Base-by-base conservation (phyloP, 2,797 vertebrate species). In the Mergus octosetaceus region DNA sequence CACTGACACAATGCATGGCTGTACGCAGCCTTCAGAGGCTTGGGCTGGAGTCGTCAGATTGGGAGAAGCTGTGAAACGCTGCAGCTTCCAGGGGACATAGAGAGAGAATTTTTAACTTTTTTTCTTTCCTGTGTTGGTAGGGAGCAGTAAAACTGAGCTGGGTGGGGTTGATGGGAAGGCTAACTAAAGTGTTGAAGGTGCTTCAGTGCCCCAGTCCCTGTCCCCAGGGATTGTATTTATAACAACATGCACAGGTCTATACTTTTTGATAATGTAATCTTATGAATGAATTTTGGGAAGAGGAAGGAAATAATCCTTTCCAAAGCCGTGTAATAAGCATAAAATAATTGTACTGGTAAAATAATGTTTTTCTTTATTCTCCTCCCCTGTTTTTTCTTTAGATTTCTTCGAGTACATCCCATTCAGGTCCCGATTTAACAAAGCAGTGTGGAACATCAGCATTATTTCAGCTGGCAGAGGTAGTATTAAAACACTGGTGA, bases 401-500 rank as follows among this genome's bases (percentile, higher is more conserved):
- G 98, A 98, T 98, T 97, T 98, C 98, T 95, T 98, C 98, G 89
- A 98, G 95, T 94, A 97, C 97, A 78, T 98, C 97, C 87, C 97
- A 91, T 89, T 97, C 97, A 95, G 96, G 97, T 95, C 96, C 97
- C 96, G 98, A 98, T 96, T 96, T 97, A 85, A 97, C 96, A 34
- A 98, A 98, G 95, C 98, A 97, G 70, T 98, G 97, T 97, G 98
- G 98, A 95, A 97, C 97, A 89, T 98, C 98, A 93, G 96, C 98
- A 61, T 97, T 98, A 79, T 98, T 98, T 95, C 98, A 98, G 79
- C 97, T 98, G 95, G 98, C 98, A 95, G 98, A 99, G 98, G 98
- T 98, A 98, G 96, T 93, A 87, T 86, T 93, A 77, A 94, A 97
- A 81, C 87, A 85, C 54, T 66, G 81, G 78, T 94, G 91, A 89